These are phyloP conservation scores for Gambusia holbrooki DNA, from an alignment of 2,113 vertebrate genomes.

Conservation along the genomic window DNA sequence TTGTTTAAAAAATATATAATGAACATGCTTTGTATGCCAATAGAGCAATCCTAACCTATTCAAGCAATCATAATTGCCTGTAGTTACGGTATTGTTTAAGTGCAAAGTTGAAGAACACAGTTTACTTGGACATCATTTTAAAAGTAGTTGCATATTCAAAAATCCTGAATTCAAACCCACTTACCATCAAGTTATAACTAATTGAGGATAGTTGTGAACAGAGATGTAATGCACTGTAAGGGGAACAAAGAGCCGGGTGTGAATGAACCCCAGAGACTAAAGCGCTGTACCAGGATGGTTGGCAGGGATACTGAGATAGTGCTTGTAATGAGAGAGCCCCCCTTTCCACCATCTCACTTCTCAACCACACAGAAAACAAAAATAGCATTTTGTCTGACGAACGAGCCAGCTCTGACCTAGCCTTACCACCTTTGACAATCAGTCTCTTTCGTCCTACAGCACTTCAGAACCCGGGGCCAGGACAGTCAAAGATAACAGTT, in stretches of 20 bases:
- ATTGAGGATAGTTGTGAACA: conserved; percentile 38
- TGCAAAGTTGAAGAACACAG: too few relatives aligned
- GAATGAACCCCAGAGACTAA: conserved; percentile 81
- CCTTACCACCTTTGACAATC: conserved; percentile 97
- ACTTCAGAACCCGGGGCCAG: conserved; percentile 78
- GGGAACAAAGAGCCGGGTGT: conserved; percentile 74
- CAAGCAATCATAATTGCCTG: too few relatives aligned
- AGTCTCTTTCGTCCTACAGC: conserved; percentile 90
- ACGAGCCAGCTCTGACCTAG: conserved; percentile 91
- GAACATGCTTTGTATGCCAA: too few relatives aligned
- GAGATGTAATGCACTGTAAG: conserved; percentile 39
- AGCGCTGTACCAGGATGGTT: conserved; percentile 79
- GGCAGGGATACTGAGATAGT: conserved; percentile 84
- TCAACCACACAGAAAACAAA: conserved; percentile 91
- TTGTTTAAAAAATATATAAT: too few relatives aligned
- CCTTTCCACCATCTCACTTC: conserved; percentile 80
- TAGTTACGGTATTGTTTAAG: too few relatives aligned
- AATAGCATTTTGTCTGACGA: conserved; percentile 94
- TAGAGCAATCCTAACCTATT: too few relatives aligned
- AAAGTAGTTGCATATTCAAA: too few relatives aligned
- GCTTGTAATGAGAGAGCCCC: conserved; percentile 75
- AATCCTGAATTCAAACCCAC: conserved; percentile 18
- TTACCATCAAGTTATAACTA: conserved; percentile 18
- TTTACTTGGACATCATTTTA: too few relatives aligned
- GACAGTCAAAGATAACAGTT: conserved; percentile 81